Evolutionary conservation across 2,888 invertebrate species (phyloP), one percentile per base, ranked within the genome.

Genomic region (Plagodis dolabraria): DNA sequence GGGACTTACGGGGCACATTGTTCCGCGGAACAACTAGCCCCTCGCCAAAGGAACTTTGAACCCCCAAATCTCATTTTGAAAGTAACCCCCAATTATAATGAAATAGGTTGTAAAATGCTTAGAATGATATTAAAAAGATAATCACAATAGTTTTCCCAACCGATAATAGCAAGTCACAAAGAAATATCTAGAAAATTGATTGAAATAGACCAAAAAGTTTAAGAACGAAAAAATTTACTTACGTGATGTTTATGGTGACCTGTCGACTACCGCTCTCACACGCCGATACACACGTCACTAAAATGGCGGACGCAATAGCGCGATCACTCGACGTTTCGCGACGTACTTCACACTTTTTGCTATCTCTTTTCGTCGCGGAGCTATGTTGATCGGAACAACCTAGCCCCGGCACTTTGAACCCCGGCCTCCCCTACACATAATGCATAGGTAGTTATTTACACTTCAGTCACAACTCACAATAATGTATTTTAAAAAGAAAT

Each of bases 401-500:
- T 62, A 46, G 57, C 62, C 62, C 54, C 62, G 62, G 62, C 44
- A 57, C 62, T 54, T 62, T 45, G 53, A 57, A 57, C 61, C 62
- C 51, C 62, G 57, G 40, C n/a, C 51, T 57, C 60, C 60, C 55
- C 36, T 36, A 36, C 22, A n/a, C n/a, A n/a, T n/a, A n/a, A n/a
- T n/a, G n/a, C n/a, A n/a, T n/a, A n/a, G n/a, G n/a, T n/a, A n/a
- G n/a, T n/a, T n/a, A n/a, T n/a, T n/a, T n/a, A n/a, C n/a, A n/a
- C n/a, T n/a, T n/a, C n/a, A n/a, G n/a, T n/a, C n/a, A n/a, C n/a
- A n/a, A n/a, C n/a, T n/a, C n/a, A n/a, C n/a, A n/a, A n/a, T n/a
- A n/a, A n/a, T n/a, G n/a, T n/a, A n/a, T n/a, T n/a, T n/a, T n/a
- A n/a, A n/a, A n/a, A n/a, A n/a, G n/a, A n/a, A n/a, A n/a, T n/a